phyloP scores from a whole-genome alignment of 2,888 invertebrate genomes.

The Leucophora obtusa region DNA sequence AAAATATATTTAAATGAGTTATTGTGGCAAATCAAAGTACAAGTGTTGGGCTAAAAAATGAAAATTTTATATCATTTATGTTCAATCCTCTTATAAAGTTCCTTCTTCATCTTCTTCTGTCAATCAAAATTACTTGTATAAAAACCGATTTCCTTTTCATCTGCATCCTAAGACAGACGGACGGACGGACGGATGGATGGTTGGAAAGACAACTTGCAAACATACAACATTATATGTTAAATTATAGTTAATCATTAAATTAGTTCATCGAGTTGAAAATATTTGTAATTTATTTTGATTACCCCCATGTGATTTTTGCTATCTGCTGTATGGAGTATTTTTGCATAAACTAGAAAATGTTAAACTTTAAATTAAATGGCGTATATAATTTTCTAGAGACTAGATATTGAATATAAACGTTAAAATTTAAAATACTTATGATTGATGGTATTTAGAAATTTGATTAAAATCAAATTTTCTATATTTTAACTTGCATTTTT shows the following conservation, averaged over 20 bases:
- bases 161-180: conserved; percentile 30
- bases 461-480: no score
- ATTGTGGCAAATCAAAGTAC: not conserved
- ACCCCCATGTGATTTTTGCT: conserved; percentile 44
- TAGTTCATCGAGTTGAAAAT: conserved; percentile 60
- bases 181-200: not conserved
- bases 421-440: no score
- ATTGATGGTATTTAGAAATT: no score
- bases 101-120: conserved; percentile 20
- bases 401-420: no score
- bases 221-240: conserved; percentile 48
- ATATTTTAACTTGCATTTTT: no score
- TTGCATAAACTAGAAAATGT: not conserved
- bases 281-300: conserved; percentile 65
- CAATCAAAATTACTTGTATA: conserved; percentile 53
- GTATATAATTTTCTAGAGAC: no score
- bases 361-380: no score
- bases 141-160: conserved; percentile 63
- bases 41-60: not conserved
- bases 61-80: not conserved
- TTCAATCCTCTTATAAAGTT: not conserved
- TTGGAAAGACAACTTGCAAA: conserved; percentile 5
- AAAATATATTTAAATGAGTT: conserved; percentile 18
- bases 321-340: conserved; percentile 5
- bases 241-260: conserved; percentile 63